phyloP scores from a whole-genome alignment of 1,140 invertebrate genomes.

The Drosophila kurseongensis region DNA sequence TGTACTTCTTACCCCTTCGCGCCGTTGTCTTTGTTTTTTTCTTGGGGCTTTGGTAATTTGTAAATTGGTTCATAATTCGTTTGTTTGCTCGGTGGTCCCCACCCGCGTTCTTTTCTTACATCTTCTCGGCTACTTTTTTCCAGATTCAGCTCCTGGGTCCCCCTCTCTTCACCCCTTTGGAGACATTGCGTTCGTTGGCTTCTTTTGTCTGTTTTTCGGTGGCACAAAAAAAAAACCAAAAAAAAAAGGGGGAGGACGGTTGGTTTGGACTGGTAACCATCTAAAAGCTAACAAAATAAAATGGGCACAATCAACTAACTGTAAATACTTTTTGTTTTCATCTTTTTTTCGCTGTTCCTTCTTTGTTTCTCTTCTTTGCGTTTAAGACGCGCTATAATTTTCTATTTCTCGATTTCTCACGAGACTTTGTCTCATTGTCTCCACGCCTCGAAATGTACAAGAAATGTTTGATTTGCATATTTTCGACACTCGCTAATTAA shows the following conservation, averaged over 20 bases:
- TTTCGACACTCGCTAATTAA: slow-evolving; percentile 80
- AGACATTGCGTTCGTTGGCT: slow-evolving; percentile 79
- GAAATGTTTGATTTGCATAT: slow-evolving; percentile 72
- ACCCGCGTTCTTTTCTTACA: slow-evolving; percentile 28
- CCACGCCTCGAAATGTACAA: slow-evolving; percentile 17
- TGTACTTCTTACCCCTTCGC: slow-evolving; percentile 6
- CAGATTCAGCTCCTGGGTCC: slow-evolving; percentile 4
- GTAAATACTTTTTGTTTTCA: slow-evolving; percentile 72
- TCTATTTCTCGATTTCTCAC: slow-evolving; percentile 65
- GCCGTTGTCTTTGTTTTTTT: slow-evolving; percentile 14
- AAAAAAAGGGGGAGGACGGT: slow-evolving; percentile 34
- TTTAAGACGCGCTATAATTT: slow-evolving; percentile 68
- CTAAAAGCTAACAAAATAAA: slow-evolving; percentile 76
- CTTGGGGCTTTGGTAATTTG: slow-evolving; percentile 69
- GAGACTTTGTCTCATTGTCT: slow-evolving; percentile 46
- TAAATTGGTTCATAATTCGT: slow-evolving; percentile 82
- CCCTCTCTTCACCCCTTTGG: slow-evolving; percentile 34
- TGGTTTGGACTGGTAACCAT: slow-evolving; percentile 55
- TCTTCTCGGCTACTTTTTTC: slow-evolving; percentile 24
- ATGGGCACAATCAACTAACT: slow-evolving; percentile 83
- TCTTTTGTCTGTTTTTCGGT: slow-evolving; percentile 57
- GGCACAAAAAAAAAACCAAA: slow-evolving; percentile 7
- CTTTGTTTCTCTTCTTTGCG: slow-evolving; percentile 28
- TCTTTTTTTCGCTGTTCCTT: slow-evolving; percentile 38
- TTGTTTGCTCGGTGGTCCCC: slow-evolving; percentile 52